Conservation (phyloP, 2,888 invertebrate species). For the Habroteleia sp. region DNA sequence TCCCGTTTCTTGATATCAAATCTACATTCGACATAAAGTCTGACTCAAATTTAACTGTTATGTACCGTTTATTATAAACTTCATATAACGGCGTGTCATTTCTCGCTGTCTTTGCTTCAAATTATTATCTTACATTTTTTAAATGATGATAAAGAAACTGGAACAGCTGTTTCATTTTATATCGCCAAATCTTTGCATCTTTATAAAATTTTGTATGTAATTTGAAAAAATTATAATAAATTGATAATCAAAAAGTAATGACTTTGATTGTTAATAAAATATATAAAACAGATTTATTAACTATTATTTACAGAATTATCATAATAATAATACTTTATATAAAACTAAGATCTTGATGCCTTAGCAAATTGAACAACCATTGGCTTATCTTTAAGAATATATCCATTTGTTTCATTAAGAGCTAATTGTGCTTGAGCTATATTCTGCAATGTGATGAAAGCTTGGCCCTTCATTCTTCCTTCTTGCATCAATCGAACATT, state of each 20-base stretch:
- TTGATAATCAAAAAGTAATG: too few relatives aligned
- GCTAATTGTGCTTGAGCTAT: constrained; percentile 87
- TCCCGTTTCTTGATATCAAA: constrained; percentile 48
- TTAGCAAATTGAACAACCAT: constrained; percentile 94
- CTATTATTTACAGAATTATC: neutral
- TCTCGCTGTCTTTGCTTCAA: constrained; percentile 2
- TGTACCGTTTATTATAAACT: constrained; percentile 36
- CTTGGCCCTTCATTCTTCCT: constrained; percentile 98
- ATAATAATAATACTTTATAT: neutral
- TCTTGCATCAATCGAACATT: constrained; percentile 93
- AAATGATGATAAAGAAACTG: constrained; percentile 6
- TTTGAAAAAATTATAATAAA: neutral
- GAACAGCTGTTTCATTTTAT: constrained; percentile 5
- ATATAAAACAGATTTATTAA: constrained; percentile 3
- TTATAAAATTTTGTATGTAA: too few relatives aligned
- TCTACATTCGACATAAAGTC: constrained; percentile 28
- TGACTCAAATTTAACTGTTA: constrained; percentile 53
- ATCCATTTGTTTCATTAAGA: constrained; percentile 92
- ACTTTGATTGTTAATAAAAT: neutral
- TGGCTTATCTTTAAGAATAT: constrained; percentile 91
- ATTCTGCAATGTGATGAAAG: constrained; percentile 92
- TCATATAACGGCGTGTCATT: constrained; percentile 21
- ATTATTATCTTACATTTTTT: constrained; percentile 3
- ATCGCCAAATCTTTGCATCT: too few relatives aligned
- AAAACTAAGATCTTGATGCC: constrained; percentile 44